Percentiles rank a stretch among this genome's conserved stretches.
Conservation (phyloP, 1,140 invertebrate species). For the Anastrepha obliqua region DNA sequence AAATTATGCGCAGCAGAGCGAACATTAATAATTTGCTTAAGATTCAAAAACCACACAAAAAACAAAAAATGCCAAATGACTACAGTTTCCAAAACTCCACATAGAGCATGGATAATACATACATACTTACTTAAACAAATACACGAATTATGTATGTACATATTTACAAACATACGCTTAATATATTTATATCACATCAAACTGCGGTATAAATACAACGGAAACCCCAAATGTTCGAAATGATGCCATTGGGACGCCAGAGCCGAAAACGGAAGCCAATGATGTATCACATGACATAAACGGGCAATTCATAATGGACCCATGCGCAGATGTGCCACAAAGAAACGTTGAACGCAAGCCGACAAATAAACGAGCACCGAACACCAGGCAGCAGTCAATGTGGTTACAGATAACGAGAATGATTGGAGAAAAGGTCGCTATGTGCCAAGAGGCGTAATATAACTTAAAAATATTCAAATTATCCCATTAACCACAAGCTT, state of each 20-base stretch:
- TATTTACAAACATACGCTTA: too few relatives aligned
- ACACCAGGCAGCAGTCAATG: neutral
- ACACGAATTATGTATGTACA: neutral
- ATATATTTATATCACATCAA: neutral
- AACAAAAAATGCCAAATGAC: neutral
- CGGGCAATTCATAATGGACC: slow-evolving; percentile 4
- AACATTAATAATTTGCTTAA: slow-evolving; percentile 31
- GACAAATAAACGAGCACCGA: neutral
- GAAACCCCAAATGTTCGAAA: slow-evolving; percentile 43
- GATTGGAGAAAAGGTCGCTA: slow-evolving; percentile 31
- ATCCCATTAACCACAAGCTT: slow-evolving; percentile 45
- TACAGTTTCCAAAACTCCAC: neutral
- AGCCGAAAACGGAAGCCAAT: neutral
- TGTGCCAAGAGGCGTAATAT: neutral
- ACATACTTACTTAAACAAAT: neutral
- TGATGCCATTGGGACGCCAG: slow-evolving; percentile 4
- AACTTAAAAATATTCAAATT: slow-evolving; percentile 46
- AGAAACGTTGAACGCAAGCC: neutral
- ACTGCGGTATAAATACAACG: neutral
- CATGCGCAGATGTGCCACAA: neutral
- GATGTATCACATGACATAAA: slow-evolving; percentile 24
- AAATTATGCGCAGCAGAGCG: neutral
- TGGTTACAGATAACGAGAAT: slow-evolving; percentile 15
- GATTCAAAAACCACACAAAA: neutral
- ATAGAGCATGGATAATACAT: neutral